Evolutionary conservation across 2,888 invertebrate species (phyloP).

Genomic region (Mythimna lalbum): DNA sequence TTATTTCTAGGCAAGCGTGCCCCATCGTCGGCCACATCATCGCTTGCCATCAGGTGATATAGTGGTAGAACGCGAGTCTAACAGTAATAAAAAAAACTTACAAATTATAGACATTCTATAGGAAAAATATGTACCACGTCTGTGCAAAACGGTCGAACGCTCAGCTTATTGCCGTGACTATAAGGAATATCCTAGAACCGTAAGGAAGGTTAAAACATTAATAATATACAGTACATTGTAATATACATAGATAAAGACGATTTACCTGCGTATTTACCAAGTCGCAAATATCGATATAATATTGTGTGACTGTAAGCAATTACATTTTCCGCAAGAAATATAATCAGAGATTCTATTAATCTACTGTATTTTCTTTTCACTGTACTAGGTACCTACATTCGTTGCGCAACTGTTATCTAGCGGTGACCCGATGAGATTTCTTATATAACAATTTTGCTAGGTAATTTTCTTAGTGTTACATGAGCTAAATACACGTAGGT

Average conservation of each 20-base stretch:
- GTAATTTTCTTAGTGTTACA: slow-evolving; percentile 14
- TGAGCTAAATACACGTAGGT: not conserved
- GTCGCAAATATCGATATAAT: not conserved
- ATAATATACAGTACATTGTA: no score
- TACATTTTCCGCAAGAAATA: slow-evolving; percentile 24
- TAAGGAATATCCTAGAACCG: not conserved
- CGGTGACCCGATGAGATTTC: slow-evolving; percentile 46
- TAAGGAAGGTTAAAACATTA: not conserved
- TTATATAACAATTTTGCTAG: slow-evolving; percentile 43
- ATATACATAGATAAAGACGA: not conserved
- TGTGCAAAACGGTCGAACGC: no score
- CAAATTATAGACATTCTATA: no score
- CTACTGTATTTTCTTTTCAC: slow-evolving; percentile 31
- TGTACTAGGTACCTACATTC: slow-evolving; percentile 15
- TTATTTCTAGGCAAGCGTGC: no score
- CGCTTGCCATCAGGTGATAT: no score
- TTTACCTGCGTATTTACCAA: slow-evolving; percentile 24
- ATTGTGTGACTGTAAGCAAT: not conserved
- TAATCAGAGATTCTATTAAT: slow-evolving; percentile 7
- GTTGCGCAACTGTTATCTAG: slow-evolving; percentile 50
- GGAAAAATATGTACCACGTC: no score
- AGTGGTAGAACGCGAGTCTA: no score
- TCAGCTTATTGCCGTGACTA: no score
- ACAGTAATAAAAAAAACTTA: no score
- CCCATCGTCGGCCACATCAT: no score